Conservation (phyloP, 2,888 invertebrate genomes). For the Andrena chrysosceles region DNA sequence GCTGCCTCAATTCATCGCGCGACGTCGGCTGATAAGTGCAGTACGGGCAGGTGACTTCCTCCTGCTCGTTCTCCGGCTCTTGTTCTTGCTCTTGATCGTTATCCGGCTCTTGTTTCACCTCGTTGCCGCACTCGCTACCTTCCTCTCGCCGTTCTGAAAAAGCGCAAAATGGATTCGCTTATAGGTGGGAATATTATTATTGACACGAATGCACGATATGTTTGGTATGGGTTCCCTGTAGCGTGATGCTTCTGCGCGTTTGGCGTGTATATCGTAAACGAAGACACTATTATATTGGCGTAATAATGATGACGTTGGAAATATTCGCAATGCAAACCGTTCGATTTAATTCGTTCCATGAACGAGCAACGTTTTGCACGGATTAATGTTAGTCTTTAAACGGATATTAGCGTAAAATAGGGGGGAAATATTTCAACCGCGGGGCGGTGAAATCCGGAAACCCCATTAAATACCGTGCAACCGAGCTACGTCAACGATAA, state of each 20-base stretch:
- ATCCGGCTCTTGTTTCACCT: constrained; percentile 89
- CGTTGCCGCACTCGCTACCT: constrained; percentile 87
- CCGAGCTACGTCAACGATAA: constrained; percentile 18
- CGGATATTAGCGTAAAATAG: background rate
- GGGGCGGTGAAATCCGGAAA: constrained; percentile 16
- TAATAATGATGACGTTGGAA: background rate
- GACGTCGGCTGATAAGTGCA: constrained; percentile 83
- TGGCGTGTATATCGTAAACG: too few species aligned
- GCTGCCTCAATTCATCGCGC: constrained; percentile 81
- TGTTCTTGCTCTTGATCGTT: constrained; percentile 84
- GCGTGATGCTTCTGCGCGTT: background rate
- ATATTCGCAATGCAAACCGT: background rate
- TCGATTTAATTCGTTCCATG: too few species aligned
- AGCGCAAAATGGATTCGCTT: constrained; percentile 35
- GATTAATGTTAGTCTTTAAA: background rate
- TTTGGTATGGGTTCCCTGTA: background rate
- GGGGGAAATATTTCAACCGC: background rate
- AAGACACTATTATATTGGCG: background rate
- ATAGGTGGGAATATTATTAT: background rate
- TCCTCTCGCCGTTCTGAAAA: constrained; percentile 83
- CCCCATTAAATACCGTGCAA: background rate
- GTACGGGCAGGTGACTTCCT: constrained; percentile 81
- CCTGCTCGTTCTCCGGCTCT: constrained; percentile 80
- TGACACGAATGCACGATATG: background rate
- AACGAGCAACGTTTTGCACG: background rate